Base-by-base conservation (phyloP, 2,797 vertebrate species). In the Sebastes glaucus region DNA sequence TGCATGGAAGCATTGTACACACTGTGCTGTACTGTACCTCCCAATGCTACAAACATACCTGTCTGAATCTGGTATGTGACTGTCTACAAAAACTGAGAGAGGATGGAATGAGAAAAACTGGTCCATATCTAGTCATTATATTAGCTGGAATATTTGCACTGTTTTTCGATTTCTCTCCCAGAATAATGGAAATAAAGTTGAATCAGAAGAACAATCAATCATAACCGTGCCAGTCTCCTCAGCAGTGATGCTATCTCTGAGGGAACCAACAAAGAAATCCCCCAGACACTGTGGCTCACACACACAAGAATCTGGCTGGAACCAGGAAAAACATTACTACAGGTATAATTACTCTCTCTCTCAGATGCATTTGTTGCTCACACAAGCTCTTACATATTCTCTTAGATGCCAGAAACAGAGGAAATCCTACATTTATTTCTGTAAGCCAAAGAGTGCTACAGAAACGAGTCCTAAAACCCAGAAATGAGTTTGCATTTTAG, bases 151-250 rank as follows among this genome's bases (percentile, higher is more conserved):
- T 64, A 33, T 63, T 78, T 63, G 20, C 14, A 42, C 62, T 28
- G 69, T 55, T 83, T 79, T 28, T 32, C n/a, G n/a, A 62, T 71
- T 61, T 61, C 52, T 74, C 32, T 42, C 30, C 16, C 46, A 20
- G 22, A 77, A 28, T 63, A 70, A 75, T 71, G 22, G 56, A 64
- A 87, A 78, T 71, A 59, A 79, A 66, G 60, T 66, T 62, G 55
- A 79, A 78, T 81, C 52, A 25, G 27, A 68, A 55, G 71, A 63
- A 63, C 68, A 77, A 79, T 81, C 81, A 71, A 81, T 81, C 71
- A 70, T 25, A 63, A 68, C 20, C 22, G 53, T 27, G 59, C 35
- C 22, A n/a, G 49, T 52, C 56, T 77, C 62, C 63, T 66, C 46
- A 11, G 71, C 53, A 27, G 42, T 7, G 73, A 74, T 66, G 56